These are phyloP conservation scores for Anoplophora glabripennis DNA, from an alignment of 1,140 invertebrate species.

Conservation along the genomic window DNA sequence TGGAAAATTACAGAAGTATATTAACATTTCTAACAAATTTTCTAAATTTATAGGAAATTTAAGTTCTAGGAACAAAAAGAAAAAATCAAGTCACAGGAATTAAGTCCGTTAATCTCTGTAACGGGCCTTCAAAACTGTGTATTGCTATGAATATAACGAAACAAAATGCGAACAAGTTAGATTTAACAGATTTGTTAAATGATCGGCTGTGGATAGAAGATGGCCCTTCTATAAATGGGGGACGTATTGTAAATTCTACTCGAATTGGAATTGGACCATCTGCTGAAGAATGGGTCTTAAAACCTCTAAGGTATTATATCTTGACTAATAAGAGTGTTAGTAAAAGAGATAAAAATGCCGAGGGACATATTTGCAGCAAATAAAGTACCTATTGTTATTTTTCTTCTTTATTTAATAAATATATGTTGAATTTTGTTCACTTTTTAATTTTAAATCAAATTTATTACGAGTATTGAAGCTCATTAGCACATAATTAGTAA, in stretches of 20 bases:
- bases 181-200: conserved; percentile 50
- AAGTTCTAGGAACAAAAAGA: conserved; percentile 23
- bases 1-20: conserved; percentile 51
- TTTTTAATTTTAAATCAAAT: too few relatives aligned
- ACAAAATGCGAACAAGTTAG: conserved; percentile 57
- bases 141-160: conserved; percentile 64
- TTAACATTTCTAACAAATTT: conserved; percentile 10
- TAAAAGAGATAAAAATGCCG: conserved; percentile 55
- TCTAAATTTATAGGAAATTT: conserved; percentile 2
- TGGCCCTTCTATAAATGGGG: conserved; percentile 38
- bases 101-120: conserved; percentile 63
- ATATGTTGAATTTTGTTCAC: too few relatives aligned
- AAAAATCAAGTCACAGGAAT: conserved; percentile 32
- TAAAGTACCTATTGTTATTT: too few relatives aligned
- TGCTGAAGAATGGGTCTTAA: conserved; percentile 61
- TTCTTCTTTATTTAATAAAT: too few relatives aligned
- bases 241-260: conserved; percentile 54
- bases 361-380: conserved; percentile 24
- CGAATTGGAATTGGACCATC: conserved; percentile 70
- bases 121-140: conserved; percentile 79
- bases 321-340: conserved; percentile 57
- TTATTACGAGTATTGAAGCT: too few relatives aligned
- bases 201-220: conserved; percentile 64
- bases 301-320: conserved; percentile 67
- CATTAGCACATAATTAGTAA: too few relatives aligned